Evolutionary conservation across 2,113 vertebrate species (phyloP).

Genomic region (Dasyprocta punctata): DNA sequence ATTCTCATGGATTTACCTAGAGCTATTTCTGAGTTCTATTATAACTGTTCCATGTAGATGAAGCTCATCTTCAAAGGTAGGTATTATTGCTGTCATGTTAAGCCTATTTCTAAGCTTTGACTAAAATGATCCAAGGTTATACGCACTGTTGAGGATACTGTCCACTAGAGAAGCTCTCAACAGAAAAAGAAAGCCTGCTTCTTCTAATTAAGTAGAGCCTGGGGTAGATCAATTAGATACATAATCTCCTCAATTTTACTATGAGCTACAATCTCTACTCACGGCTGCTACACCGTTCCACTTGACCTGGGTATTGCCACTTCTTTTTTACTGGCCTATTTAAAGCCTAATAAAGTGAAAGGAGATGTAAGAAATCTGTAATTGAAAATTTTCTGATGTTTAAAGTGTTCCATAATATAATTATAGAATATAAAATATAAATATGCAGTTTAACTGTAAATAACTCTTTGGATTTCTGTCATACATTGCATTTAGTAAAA

Average conservation of each 20-base stretch:
- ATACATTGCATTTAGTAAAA: background rate
- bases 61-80: background rate
- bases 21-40: background rate
- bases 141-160: background rate
- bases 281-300: background rate
- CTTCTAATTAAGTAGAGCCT: background rate
- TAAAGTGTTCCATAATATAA: background rate
- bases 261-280: background rate
- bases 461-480: background rate
- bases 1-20: background rate
- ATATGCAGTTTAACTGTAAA: background rate
- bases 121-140: background rate
- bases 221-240: background rate
- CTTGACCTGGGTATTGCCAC: background rate
- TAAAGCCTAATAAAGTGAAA: slow-evolving; percentile 6
- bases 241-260: background rate
- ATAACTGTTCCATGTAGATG: background rate
- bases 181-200: background rate
- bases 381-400: background rate
- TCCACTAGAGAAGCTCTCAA: background rate
- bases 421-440: background rate
- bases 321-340: background rate
- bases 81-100: background rate
- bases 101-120: background rate
- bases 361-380: background rate